Evolutionary conservation across 2,797 vertebrate species (phyloP), one percentile per base, ranked within the genome.

Genomic region (Pteronotus mesoamericanus): DNA sequence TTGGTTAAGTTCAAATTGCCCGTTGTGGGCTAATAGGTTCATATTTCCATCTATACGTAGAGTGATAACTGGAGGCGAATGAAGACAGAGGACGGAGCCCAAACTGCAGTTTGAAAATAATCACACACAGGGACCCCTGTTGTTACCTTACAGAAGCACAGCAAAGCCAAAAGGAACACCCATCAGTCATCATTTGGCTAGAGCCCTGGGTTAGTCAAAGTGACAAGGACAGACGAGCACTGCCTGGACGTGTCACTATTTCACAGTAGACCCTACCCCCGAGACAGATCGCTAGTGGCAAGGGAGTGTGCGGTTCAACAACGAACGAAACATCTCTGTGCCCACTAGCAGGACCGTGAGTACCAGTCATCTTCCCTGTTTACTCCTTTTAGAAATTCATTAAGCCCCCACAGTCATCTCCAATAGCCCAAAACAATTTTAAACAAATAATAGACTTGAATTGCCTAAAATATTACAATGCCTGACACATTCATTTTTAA

Each of bases 381-480:
- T 80, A 75, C 7, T 89, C 29, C 79, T 88, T 89, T 96, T 71
- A 86, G 22, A 95, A 86, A 64, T 82, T 3, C 80, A 80, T 86
- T 82, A 77, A 71, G 64, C 46, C 18, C 82, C 21, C 46, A 29
- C 26, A 19, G 22, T 61, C 53, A 71, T 80, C 44, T 55, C 44
- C 37, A 89, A 29, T 32, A 46, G 9, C 22, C 8, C 12, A n/a
- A 71, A 82, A 89, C 42, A 80, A 75, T 32, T 53, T 48, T 88
- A 9, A 61, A 69, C 3, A 94, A 85, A 55, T 85, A 57, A 91
- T 4, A 79, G 16, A 68, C 3, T 80, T 85, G 29, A 75, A 80
- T 1, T 69, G 21, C 14, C 18, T 82, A 78, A 93, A 91, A 68
- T 79, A 93, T 89, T 77, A 59, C 32, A 68, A 83, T 53, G 9